Evolutionary conservation across 2,113 vertebrate species (phyloP).

Genomic region (Callocephalon fimbriatum): DNA sequence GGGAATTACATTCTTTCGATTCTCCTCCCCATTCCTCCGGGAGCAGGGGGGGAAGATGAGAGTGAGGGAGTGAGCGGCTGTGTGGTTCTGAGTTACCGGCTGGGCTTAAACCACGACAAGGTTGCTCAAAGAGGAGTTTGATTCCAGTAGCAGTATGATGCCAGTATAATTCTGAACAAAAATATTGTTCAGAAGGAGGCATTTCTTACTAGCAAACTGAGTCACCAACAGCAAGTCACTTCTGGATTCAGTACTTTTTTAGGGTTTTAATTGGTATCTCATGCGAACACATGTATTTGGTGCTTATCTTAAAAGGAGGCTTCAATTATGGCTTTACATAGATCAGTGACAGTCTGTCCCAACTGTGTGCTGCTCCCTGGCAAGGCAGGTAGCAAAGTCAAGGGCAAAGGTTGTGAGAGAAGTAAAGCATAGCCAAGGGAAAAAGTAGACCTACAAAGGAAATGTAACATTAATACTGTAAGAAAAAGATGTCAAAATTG

Average conservation of each 20-base stretch:
- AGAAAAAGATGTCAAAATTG: not conserved
- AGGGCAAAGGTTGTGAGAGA: constrained; percentile 5
- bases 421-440: not conserved
- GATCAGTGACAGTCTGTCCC: not conserved
- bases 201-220: not conserved
- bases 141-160: not conserved
- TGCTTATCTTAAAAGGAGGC: not conserved
- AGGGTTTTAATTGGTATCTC: not conserved
- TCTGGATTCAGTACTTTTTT: not conserved
- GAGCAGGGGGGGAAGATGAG: not conserved
- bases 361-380: not conserved
- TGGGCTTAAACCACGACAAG: not conserved
- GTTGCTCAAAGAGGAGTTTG: not conserved
- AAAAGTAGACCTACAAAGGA: not conserved
- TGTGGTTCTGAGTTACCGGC: not conserved
- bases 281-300: not conserved
- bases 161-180: not conserved
- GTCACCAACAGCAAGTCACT: not conserved
- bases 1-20: not conserved
- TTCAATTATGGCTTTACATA: not conserved
- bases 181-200: not conserved
- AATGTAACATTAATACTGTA: not conserved
- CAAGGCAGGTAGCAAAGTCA: not conserved
- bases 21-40: not conserved
- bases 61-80: not conserved